Percentiles rank a stretch among this genome's conserved stretches.
These are phyloP conservation scores for Pardosa pseudoannulata DNA, from an alignment of 2,888 invertebrate genomes.

Conservation along the genomic window DNA sequence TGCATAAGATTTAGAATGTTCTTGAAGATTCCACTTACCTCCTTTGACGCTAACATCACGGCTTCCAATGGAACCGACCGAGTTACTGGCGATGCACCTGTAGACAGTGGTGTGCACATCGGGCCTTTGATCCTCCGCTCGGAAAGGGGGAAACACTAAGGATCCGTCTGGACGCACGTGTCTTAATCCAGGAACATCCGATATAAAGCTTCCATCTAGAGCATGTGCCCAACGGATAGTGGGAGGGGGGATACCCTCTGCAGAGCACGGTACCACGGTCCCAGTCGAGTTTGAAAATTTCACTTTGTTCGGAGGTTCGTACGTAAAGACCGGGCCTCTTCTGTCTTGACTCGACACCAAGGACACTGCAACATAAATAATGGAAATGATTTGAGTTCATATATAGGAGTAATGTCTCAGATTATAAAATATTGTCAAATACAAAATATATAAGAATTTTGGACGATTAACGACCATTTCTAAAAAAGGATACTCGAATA, in stretches of 20 bases:
- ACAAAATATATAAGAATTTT: too few relatives aligned
- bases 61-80: slow-evolving; percentile 92
- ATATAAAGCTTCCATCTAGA: slow-evolving; percentile 64
- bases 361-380: slow-evolving; percentile 19
- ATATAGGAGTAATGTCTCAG: too few relatives aligned
- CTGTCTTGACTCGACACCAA: slow-evolving; percentile 29
- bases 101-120: slow-evolving; percentile 96
- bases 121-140: slow-evolving; percentile 93
- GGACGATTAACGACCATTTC: too few relatives aligned
- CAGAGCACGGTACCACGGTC: slow-evolving; percentile 71
- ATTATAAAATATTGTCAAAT: too few relatives aligned
- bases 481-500: too few relatives aligned
- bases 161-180: slow-evolving; percentile 83
- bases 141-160: slow-evolving; percentile 94
- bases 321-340: slow-evolving; percentile 72
- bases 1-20: too few relatives aligned
- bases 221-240: slow-evolving; percentile 68
- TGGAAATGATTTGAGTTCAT: too few relatives aligned
- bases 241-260: slow-evolving; percentile 61
- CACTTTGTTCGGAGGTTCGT: slow-evolving; percentile 72
- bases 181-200: slow-evolving; percentile 72
- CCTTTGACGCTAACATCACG: slow-evolving; percentile 95
- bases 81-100: slow-evolving; percentile 92
- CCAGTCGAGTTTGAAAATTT: slow-evolving; percentile 73
- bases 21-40: slow-evolving; percentile 82